Percentiles rank a stretch among this genome's conserved stretches.
Conservation (phyloP, 1,140 invertebrate species). For the Zaprionus taronus region DNA sequence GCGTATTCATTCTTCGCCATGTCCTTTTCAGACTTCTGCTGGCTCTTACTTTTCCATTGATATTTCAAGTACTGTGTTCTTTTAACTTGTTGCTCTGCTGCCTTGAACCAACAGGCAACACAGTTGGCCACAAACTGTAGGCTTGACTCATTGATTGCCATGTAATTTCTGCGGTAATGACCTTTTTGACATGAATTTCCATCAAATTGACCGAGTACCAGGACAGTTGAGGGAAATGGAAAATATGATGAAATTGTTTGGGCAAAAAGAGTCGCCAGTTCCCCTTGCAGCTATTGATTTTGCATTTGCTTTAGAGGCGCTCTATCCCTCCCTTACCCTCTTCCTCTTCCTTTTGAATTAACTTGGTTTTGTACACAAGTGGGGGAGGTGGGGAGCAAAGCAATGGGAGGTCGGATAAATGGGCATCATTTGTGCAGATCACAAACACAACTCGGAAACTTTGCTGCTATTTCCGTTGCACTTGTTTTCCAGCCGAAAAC, state of each 20-base stretch:
- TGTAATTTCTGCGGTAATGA: constrained; percentile 47
- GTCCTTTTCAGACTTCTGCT: neutral
- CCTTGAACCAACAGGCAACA: constrained; percentile 3
- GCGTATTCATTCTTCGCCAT: constrained; percentile 8
- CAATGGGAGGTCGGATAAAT: neutral
- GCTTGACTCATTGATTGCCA: constrained; percentile 25
- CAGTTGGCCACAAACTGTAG: constrained; percentile 53
- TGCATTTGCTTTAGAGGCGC: neutral
- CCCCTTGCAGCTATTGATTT: neutral
- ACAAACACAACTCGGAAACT: constrained; percentile 6
- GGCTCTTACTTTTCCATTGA: neutral
- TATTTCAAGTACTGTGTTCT: constrained; percentile 4
- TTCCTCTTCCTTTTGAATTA: neutral
- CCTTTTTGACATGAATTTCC: constrained; percentile 35
- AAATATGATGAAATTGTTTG: constrained; percentile 8
- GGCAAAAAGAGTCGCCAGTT: neutral
- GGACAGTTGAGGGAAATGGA: neutral
- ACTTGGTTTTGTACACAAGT: neutral
- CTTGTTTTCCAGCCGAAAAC: constrained; percentile 19
- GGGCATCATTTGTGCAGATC: constrained; percentile 1
- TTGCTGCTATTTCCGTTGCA: constrained; percentile 32
- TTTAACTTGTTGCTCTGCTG: constrained; percentile 50
- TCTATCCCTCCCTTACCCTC: neutral
- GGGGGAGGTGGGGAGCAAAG: neutral
- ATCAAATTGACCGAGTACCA: constrained; percentile 23